A percentile compares a stretch with the other conserved stretches of the same genome.
Evolutionary conservation across 2,888 invertebrate genomes (phyloP).

Genomic region (Liposcelis brunnea): DNA sequence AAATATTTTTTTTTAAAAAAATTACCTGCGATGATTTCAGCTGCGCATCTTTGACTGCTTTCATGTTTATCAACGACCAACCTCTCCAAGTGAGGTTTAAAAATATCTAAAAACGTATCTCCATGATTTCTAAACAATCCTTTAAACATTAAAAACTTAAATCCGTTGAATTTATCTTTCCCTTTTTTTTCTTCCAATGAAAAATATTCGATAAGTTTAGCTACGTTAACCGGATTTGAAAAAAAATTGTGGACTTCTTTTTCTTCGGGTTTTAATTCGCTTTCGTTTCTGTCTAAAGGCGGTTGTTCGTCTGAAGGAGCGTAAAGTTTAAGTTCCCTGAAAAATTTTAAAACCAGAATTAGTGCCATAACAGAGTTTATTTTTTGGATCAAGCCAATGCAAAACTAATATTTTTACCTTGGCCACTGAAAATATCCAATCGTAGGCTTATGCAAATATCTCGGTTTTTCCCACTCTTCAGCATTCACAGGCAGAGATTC

Average conservation of each 20-base stretch:
- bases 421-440: slow-evolving; percentile 39
- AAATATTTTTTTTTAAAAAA: not conserved
- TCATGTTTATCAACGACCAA: slow-evolving; percentile 53
- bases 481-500: slow-evolving; percentile 38
- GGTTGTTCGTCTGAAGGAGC: slow-evolving; percentile 50
- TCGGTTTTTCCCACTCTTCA: slow-evolving; percentile 55
- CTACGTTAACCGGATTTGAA: slow-evolving; percentile 42
- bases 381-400: no score
- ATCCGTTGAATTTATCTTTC: slow-evolving; percentile 57
- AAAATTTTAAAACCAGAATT: no score
- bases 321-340: slow-evolving; percentile 39
- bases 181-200: slow-evolving; percentile 77
- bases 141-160: slow-evolving; percentile 45
- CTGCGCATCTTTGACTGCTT: slow-evolving; percentile 62
- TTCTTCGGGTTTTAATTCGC: slow-evolving; percentile 46
- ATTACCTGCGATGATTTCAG: slow-evolving; percentile 53
- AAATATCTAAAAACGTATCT: slow-evolving; percentile 38
- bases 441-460: slow-evolving; percentile 49
- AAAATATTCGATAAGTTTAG: slow-evolving; percentile 50
- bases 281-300: slow-evolving; percentile 31
- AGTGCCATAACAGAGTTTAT: no score
- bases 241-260: slow-evolving; percentile 49
- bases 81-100: slow-evolving; percentile 44
- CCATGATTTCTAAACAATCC: slow-evolving; percentile 63
- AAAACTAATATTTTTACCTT: no score